phyloP scores from a whole-genome alignment of 2,797 vertebrate genomes.

The Sarcoramphus papa region DNA sequence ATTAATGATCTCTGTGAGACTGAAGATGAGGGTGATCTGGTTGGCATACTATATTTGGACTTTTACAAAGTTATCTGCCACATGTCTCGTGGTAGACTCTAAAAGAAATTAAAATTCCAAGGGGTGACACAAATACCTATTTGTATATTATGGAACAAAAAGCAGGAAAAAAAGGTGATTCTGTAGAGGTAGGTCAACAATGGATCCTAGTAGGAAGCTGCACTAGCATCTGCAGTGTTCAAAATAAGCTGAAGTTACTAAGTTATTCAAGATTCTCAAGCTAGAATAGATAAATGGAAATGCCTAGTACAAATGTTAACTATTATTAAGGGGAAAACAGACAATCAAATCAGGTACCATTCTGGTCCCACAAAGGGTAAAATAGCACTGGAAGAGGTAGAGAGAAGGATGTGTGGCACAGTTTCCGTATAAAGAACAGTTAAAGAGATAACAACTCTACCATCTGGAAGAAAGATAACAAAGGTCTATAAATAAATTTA shows the following conservation, averaged over 20 bases:
- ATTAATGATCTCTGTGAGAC: background rate
- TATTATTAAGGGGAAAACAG: background rate
- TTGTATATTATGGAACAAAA: background rate
- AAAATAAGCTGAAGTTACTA: background rate
- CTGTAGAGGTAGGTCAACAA: background rate
- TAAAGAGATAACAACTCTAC: background rate
- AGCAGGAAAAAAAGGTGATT: background rate
- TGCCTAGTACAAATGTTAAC: background rate
- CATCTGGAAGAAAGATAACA: background rate
- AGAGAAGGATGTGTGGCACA: background rate
- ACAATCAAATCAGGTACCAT: background rate
- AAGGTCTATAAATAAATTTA: background rate
- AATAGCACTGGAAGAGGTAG: background rate
- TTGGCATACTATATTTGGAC: background rate
- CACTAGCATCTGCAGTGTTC: background rate
- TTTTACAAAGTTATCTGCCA: background rate
- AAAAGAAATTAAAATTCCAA: background rate
- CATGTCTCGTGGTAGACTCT: background rate
- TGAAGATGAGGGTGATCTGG: background rate
- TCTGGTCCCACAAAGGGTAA: background rate
- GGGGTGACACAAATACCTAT: fast-evolving
- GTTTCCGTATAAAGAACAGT: background rate
- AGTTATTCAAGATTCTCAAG: background rate
- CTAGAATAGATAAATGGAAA: background rate
- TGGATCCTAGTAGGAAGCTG: background rate